Percentiles rank a stretch among this genome's conserved stretches.
These are phyloP conservation scores for Epiblema foenella DNA, from an alignment of 2,888 invertebrate species.

Conservation along the genomic window DNA sequence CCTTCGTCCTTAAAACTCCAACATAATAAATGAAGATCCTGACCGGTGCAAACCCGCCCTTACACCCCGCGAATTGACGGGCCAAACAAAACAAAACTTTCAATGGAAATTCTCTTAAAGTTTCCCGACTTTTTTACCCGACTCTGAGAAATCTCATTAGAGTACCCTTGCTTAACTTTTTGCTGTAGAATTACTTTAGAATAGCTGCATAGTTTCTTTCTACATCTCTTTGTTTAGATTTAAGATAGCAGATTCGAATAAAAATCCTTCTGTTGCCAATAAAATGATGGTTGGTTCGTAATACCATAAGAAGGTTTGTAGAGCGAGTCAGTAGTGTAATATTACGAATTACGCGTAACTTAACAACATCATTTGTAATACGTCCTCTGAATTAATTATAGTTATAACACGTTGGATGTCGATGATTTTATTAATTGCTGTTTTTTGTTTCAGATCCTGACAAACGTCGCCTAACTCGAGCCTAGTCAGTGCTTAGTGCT, in stretches of 20 bases:
- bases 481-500: not conserved
- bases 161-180: conserved; percentile 48
- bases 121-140: conserved; percentile 58
- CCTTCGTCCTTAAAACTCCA: conserved; percentile 13
- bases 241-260: not conserved
- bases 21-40: conserved; percentile 31
- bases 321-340: not conserved
- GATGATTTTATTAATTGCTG: not conserved
- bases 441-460: conserved; percentile 21
- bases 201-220: conserved; percentile 43
- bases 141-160: conserved; percentile 59
- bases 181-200: conserved; percentile 44
- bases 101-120: conserved; percentile 57
- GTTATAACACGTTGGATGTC: too few relatives aligned
- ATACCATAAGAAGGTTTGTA: not conserved
- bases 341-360: too few relatives aligned
- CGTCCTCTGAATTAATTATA: not conserved
- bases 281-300: too few relatives aligned
- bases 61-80: conserved; percentile 50
- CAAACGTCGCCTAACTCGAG: not conserved
- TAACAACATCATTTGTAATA: not conserved
- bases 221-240: conserved; percentile 15
- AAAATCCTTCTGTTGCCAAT: not conserved
- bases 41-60: conserved; percentile 35
- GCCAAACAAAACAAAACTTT: conserved; percentile 62